A percentile compares a stretch with the other conserved stretches of the same genome.
Evolutionary conservation across 2,113 vertebrate genomes (phyloP).

Genomic region (Odontesthes bonariensis): DNA sequence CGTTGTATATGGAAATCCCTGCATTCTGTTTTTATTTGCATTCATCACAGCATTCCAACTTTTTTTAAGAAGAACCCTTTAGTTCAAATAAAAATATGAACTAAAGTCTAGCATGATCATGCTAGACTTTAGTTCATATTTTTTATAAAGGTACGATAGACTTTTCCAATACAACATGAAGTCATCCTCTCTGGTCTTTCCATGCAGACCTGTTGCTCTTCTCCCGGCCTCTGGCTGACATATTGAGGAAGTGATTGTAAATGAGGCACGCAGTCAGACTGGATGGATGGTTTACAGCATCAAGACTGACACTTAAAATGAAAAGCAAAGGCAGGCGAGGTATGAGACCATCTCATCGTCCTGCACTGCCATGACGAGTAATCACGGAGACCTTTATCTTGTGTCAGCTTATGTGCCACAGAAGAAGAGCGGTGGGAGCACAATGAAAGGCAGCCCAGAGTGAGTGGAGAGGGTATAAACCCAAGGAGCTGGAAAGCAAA

Average conservation of each 20-base stretch:
- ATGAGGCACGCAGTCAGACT: constrained; percentile 25
- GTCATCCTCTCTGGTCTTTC: not conserved
- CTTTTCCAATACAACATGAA: not conserved
- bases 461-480: constrained; percentile 17
- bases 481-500: constrained; percentile 61
- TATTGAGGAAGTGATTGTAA: constrained; percentile 46
- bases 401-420: constrained; percentile 18
- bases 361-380: constrained; percentile 1
- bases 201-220: not conserved
- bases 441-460: constrained; percentile 5
- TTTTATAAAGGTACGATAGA: no score
- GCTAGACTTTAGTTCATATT: no score
- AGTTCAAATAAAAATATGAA: no score
- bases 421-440: not conserved
- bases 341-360: not conserved
- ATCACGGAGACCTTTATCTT: constrained; percentile 16
- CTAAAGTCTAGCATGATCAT: no score
- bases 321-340: not conserved
- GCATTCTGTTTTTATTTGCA: no score
- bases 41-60: no score
- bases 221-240: constrained; percentile 12
- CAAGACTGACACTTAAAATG: constrained; percentile 9
- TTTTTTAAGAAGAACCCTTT: no score
- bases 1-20: no score
- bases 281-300: constrained; percentile 21